These are phyloP conservation scores for Meiosimyza decipiens DNA, from an alignment of 2,888 invertebrate species.

Conservation along the genomic window DNA sequence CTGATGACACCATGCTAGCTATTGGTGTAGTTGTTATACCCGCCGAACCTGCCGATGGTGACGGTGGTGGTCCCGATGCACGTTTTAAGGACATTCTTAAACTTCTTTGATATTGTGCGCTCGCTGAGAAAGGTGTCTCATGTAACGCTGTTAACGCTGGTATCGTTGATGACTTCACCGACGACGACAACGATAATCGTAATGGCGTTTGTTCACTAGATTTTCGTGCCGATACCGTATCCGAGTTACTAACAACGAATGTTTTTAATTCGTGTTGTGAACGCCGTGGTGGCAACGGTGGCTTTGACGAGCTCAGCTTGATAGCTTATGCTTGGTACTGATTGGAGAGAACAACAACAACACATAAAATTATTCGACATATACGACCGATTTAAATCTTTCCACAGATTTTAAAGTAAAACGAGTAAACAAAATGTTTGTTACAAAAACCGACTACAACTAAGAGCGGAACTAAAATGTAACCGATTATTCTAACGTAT, in stretches of 20 bases:
- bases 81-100: slow-evolving; percentile 60
- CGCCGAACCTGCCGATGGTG: slow-evolving; percentile 55
- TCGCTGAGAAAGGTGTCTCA: slow-evolving; percentile 50
- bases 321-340: slow-evolving; percentile 41
- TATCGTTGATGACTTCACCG: neutral
- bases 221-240: slow-evolving; percentile 45
- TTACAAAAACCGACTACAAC: neutral
- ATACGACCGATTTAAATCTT: slow-evolving; percentile 29
- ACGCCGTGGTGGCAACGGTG: slow-evolving; percentile 57
- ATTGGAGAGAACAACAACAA: slow-evolving; percentile 30
- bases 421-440: no score
- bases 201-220: slow-evolving; percentile 42
- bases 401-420: neutral
- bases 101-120: slow-evolving; percentile 52
- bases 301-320: slow-evolving; percentile 61
- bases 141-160: slow-evolving; percentile 8
- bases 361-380: slow-evolving; percentile 42
- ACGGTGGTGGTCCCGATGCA: slow-evolving; percentile 58
- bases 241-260: slow-evolving; percentile 38
- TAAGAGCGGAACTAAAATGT: neutral
- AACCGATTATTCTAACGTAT: neutral
- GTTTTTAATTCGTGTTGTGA: slow-evolving; percentile 46
- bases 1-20: neutral
- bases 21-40: slow-evolving; percentile 27
- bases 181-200: no score